phyloP scores from a whole-genome alignment of 1,140 invertebrate genomes.

The Drosophila suzukii region DNA sequence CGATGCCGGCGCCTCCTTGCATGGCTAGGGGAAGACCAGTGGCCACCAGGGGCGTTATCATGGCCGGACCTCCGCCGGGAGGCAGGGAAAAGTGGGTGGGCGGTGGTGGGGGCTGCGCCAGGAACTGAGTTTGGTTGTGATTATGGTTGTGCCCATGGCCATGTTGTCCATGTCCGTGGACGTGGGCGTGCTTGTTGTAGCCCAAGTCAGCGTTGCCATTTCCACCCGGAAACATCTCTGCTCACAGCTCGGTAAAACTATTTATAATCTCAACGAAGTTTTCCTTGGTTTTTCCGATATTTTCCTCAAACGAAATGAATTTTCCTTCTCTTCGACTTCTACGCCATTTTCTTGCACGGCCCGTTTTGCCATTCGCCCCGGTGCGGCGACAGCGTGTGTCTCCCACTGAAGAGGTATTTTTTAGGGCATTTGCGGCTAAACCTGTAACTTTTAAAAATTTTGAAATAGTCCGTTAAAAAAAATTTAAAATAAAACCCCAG shows the following conservation, averaged over 20 bases:
- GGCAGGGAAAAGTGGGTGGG: slow-evolving; percentile 28
- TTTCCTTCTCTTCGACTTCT: slow-evolving; percentile 40
- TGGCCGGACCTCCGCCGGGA: slow-evolving; percentile 82
- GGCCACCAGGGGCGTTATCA: slow-evolving; percentile 85
- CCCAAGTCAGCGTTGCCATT: slow-evolving; percentile 66
- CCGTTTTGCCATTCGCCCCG: slow-evolving; percentile 7
- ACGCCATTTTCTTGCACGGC: slow-evolving; percentile 60
- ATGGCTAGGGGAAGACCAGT: slow-evolving; percentile 45
- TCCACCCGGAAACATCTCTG: slow-evolving; percentile 68
- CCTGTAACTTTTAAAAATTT: background rate
- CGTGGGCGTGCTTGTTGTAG: slow-evolving; percentile 79
- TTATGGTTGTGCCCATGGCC: slow-evolving; percentile 66
- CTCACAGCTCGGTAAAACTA: background rate
- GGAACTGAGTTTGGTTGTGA: slow-evolving; percentile 84
- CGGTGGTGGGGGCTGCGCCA: slow-evolving; percentile 48
- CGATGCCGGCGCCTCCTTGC: slow-evolving; percentile 87
- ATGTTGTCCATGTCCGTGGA: slow-evolving; percentile 20
- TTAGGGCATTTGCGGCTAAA: background rate
- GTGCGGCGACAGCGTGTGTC: background rate
- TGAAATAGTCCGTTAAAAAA: background rate
- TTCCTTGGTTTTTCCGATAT: slow-evolving; percentile 22
- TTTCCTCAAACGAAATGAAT: slow-evolving; percentile 26
- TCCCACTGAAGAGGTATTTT: background rate
- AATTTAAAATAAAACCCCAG: too few species aligned
- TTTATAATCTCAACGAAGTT: slow-evolving; percentile 1